Evolutionary conservation across 2,797 vertebrate genomes (phyloP).

Genomic region (Orestias chungarensis): DNA sequence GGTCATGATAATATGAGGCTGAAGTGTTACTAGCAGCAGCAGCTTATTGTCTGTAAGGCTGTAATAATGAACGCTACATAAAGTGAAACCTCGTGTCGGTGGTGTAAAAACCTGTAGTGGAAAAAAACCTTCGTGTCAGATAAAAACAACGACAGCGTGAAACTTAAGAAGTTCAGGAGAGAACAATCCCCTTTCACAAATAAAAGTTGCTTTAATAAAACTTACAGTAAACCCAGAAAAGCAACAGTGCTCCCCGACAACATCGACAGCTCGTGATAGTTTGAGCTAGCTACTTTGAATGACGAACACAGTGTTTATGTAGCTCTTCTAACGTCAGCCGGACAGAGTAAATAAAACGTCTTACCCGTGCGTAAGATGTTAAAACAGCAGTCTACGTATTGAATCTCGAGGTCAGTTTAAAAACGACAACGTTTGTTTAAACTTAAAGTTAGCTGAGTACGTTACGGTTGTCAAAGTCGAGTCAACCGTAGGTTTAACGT

Average conservation of each 20-base stretch:
- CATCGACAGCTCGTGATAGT: background rate
- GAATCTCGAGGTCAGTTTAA: background rate
- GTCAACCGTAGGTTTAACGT: background rate
- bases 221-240: background rate
- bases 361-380: slow-evolving; percentile 55
- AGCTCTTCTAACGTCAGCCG: background rate
- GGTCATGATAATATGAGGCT: background rate
- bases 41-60: background rate
- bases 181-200: background rate
- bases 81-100: background rate
- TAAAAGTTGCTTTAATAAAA: background rate
- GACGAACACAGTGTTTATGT: slow-evolving; percentile 12
- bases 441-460: slow-evolving; percentile 7
- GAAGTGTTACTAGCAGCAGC: background rate
- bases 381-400: background rate
- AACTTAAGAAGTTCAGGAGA: background rate
- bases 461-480: slow-evolving; percentile 40
- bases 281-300: slow-evolving; percentile 45
- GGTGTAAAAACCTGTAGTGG: background rate
- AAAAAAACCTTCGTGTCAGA: background rate
- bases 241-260: background rate
- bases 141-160: background rate
- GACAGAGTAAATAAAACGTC: slow-evolving; percentile 17
- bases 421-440: slow-evolving; percentile 13
- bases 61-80: background rate